Evolutionary conservation across 2,888 invertebrate genomes (phyloP), one percentile per base, ranked within the genome.

Genomic region (Phyllotreta cruciferae): DNA sequence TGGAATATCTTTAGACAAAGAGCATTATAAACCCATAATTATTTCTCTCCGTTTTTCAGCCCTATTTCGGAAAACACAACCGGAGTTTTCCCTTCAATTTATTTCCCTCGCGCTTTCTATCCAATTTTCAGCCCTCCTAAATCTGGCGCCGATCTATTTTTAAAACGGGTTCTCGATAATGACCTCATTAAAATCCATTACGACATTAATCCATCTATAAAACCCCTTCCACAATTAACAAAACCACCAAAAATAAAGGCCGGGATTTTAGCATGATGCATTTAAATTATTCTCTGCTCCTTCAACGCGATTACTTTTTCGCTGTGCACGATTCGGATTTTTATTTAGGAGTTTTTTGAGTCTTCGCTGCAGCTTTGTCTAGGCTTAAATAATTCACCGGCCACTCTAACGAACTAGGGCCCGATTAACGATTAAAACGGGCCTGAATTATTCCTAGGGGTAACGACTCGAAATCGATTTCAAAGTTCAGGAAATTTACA

Each of bases 151-250:
- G 44, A 52, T 60, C 52, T 60, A 53, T 60, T 52, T 60, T 60
- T 53, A 44, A 60, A 52, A 53, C 52, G 24, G 52, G 52, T 44
- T 53, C 36, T 44, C 54, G 41, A 58, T 63, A 63, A 63, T 63
- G 58, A 63, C 47, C 58, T 63, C 63, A 63, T 63, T 63, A 63
- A 63, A 63, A 47, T 58, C 56, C 54, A 54, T 63, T 49, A 58
- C 49, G 24, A 54, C 58, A 63, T 47, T 63, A 58, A 63, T 58
- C 54, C 54, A 14, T 11, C 42, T 9, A 58, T 54, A 47, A 57
- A 54, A 37, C 35, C 49, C 54, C 37, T 44, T 13, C 63, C 11
- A 58, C 57, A 54, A 58, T 50, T 49, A 58, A 63, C 54, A 52
- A 60, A 52, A 60, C 9, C 39, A 61, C 24, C 34, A 47, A 50